Evolutionary conservation across 2,888 invertebrate genomes (phyloP), one percentile per base, ranked within the genome.

Genomic region (Leucophora obtusa): DNA sequence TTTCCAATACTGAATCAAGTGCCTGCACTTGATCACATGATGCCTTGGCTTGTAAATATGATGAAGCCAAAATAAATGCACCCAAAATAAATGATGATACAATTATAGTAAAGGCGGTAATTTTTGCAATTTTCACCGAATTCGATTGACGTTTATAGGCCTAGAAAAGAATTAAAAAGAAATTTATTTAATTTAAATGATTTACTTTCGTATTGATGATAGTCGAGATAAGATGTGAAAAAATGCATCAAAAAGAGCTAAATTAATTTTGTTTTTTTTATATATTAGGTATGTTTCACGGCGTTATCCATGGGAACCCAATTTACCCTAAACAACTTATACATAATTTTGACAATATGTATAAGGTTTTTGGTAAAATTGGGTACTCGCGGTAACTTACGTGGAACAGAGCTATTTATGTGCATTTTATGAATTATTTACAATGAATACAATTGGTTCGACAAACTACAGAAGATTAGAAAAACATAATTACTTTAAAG

Each of bases 91-190:
- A 93, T 43, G 96, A 94, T 76, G 96, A 94, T 0, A 94, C 93
- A 84, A 97, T 94, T 85, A 97, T 93, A 82, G 97, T 96, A 84
- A 95, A 92, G 58, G 96, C 96, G 17, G 95, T 94, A 87, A 97
- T 96, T 90, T 95, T 94, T 33, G 97, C 95, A 82, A 97, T 95
- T 91, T 96, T 96, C 81, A 97, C 95, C 65, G 96, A 93, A 58
- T 94, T 93, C 78, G 95, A 94, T 84, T 92, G 92, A 86, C 93
- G 92, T 88, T 95, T 93, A 91, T 97, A 97, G 65, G 96, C 96
- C 96, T 97, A 91, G 10, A 85, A 83, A 53, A 14, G 35, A 69
- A 59, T 53, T 8, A 54, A 38, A 53, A 43, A 53, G 70, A 53
- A 85, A 83, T 84, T 84, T 76, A 79, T 14, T 74, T 83, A 84